Percentiles rank a stretch among this genome's conserved stretches.
Evolutionary conservation across 2,888 invertebrate species (phyloP).

Genomic region (Oxycera nigricornis): DNA sequence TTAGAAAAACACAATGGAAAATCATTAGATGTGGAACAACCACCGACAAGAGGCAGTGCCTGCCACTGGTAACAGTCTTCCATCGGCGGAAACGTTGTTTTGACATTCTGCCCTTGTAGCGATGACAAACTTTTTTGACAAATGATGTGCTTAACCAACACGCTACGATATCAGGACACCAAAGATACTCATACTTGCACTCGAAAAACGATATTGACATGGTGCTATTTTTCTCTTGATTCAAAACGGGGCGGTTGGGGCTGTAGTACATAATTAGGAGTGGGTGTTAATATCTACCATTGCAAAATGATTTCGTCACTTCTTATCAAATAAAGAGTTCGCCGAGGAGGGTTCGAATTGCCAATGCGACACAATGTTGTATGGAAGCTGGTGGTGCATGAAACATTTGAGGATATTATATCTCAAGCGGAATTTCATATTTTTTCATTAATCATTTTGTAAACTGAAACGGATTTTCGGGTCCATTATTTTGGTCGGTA

Average conservation of each 20-base stretch:
- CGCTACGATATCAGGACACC: not conserved
- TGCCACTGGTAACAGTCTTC: conserved; percentile 2
- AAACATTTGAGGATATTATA: too few species aligned
- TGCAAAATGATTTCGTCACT: too few species aligned
- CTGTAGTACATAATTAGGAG: too few species aligned
- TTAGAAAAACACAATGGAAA: conserved; percentile 20
- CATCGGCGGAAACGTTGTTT: conserved; percentile 42
- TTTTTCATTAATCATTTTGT: too few species aligned
- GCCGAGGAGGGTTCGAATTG: too few species aligned
- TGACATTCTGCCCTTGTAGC: conserved; percentile 46
- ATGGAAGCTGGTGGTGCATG: too few species aligned
- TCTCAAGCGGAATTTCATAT: too few species aligned
- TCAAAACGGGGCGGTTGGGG: not conserved
- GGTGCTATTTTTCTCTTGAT: not conserved
- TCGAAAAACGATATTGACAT: conserved; percentile 6
- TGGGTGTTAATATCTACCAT: too few species aligned
- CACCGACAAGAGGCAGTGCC: not conserved
- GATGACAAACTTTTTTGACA: conserved; percentile 47
- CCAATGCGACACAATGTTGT: too few species aligned
- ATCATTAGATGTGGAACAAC: not conserved
- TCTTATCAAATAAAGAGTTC: too few species aligned
- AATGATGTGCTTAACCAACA: conserved; percentile 42
- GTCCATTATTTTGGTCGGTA: too few species aligned
- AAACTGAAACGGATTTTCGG: too few species aligned
- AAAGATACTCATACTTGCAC: conserved; percentile 1